Conservation (phyloP, 1,140 invertebrate species). For the Cepaea nemoralis region DNA sequence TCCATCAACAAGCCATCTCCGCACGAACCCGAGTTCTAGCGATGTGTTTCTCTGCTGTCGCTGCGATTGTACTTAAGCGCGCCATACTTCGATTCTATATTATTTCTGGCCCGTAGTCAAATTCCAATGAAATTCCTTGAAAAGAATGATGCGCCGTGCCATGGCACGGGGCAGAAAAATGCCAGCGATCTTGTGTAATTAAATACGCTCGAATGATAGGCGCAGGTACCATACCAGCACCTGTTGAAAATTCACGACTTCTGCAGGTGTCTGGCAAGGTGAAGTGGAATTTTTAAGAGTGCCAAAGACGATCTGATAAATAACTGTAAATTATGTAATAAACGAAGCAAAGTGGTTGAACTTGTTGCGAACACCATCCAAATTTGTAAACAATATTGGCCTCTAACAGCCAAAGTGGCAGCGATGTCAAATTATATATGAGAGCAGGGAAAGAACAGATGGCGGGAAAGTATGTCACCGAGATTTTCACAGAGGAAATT, state of each 20-base stretch:
- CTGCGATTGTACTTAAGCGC: conserved; percentile 18
- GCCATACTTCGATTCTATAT: conserved; percentile 18
- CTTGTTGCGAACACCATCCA: not conserved
- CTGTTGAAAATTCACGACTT: not conserved
- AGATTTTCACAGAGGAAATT: too few species aligned
- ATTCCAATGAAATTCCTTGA: conserved; percentile 17
- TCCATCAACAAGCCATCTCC: too few species aligned
- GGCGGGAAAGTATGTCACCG: not conserved
- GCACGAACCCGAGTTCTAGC: too few species aligned
- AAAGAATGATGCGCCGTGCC: not conserved
- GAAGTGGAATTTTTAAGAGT: not conserved
- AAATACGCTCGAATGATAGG: not conserved
- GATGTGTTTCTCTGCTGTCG: not conserved
- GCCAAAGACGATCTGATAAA: not conserved
- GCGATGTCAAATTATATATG: not conserved
- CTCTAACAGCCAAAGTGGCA: not conserved
- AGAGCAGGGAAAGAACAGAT: not conserved
- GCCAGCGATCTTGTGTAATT: not conserved
- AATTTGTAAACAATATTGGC: not conserved
- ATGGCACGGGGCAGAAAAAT: not conserved
- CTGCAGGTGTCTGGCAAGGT: not conserved
- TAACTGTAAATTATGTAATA: not conserved
- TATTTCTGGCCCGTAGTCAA: conserved; percentile 7
- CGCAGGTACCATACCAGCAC: not conserved
- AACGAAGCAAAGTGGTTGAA: not conserved